phyloP scores from a whole-genome alignment of 1,140 invertebrate genomes.

The Euwallacea similis region DNA sequence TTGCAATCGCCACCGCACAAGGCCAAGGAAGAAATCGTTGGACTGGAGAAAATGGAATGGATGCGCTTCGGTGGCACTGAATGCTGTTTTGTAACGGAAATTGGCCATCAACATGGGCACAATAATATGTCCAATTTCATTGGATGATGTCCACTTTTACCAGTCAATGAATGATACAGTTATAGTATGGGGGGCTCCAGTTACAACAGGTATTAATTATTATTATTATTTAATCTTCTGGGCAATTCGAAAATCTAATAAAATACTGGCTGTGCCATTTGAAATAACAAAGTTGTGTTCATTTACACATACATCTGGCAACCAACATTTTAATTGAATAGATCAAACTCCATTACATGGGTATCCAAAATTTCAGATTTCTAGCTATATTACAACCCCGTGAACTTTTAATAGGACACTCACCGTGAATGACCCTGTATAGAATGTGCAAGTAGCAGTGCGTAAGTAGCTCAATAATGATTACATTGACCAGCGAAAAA shows the following conservation, averaged over 20 bases:
- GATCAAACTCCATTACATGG: no score
- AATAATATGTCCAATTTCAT: not conserved
- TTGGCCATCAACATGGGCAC: not conserved
- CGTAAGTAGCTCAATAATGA: not conserved
- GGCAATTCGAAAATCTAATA: no score
- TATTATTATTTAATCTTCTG: no score
- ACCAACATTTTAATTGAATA: no score
- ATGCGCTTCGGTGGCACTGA: slow-evolving; percentile 19
- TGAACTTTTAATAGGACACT: no score
- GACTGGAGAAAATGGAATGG: slow-evolving; percentile 23
- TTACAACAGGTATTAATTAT: no score
- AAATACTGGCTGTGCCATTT: no score
- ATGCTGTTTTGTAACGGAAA: slow-evolving; percentile 30
- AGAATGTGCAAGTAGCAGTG: not conserved
- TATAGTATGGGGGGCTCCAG: not conserved
- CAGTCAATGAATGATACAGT: not conserved
- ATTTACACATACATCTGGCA: no score
- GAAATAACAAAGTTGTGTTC: no score
- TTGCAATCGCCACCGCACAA: slow-evolving; percentile 11
- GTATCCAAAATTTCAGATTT: no score
- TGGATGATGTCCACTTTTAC: not conserved
- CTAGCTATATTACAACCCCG: not conserved
- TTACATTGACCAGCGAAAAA: not conserved
- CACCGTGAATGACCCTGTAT: no score
- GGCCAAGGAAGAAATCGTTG: slow-evolving; percentile 26